Conservation (phyloP, 1,140 invertebrate genomes). For the Acromyrmex charruanus region DNA sequence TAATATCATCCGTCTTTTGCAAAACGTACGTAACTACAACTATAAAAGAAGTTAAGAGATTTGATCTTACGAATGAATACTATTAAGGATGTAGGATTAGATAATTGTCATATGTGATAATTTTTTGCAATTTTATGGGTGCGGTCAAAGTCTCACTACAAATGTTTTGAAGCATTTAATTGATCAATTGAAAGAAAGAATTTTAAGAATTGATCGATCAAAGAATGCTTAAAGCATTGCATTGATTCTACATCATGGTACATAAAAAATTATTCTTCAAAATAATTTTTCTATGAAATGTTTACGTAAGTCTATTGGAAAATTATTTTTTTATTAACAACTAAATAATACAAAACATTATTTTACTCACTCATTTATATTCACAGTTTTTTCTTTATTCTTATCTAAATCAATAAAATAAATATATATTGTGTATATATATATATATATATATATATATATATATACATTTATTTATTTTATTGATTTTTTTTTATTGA, state of each 20-base stretch:
- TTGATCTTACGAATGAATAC: constrained; percentile 23
- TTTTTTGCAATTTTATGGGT: constrained; percentile 28
- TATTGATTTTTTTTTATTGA: too few relatives aligned
- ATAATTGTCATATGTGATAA: constrained; percentile 32
- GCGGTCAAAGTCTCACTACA: too few relatives aligned
- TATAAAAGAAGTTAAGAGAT: constrained; percentile 44
- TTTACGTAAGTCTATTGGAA: background rate
- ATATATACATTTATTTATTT: background rate
- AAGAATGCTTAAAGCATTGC: too few relatives aligned
- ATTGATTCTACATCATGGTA: background rate
- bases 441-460: too few relatives aligned
- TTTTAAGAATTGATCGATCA: too few relatives aligned
- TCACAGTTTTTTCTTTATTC: too few relatives aligned
- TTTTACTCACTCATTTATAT: background rate
- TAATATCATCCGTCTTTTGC: constrained; percentile 43
- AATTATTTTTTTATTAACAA: background rate
- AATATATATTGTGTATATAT: too few relatives aligned
- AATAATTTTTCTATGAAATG: constrained; percentile 6
- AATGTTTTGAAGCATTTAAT: too few relatives aligned
- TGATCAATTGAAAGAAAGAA: too few relatives aligned
- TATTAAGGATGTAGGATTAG: constrained; percentile 16
- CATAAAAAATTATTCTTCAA: background rate
- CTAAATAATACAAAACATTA: background rate
- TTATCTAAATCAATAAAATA: background rate
- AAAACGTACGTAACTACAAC: constrained; percentile 16